phyloP scores from a whole-genome alignment of 2,113 vertebrate genomes.

The Gasterosteus nipponicus region DNA sequence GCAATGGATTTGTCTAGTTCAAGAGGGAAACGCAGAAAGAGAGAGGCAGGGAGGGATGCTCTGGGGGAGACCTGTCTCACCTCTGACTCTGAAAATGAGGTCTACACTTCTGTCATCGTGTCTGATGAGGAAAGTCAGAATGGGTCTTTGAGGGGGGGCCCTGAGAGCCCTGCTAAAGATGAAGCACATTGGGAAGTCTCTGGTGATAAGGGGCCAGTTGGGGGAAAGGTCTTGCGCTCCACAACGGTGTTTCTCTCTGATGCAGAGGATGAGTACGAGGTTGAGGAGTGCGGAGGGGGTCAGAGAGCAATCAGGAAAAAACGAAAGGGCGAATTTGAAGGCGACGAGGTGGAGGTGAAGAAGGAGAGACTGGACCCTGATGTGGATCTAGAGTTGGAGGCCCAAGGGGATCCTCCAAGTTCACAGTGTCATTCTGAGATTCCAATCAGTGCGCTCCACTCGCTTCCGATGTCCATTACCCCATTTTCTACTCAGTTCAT shows the following conservation, averaged over 20 bases:
- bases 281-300: conserved; percentile 69
- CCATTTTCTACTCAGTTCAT: conserved; percentile 80
- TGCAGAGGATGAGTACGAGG: conserved; percentile 83
- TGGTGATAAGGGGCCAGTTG: conserved; percentile 65
- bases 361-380: conserved; percentile 78
- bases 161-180: conserved; percentile 73
- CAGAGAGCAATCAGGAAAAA: conserved; percentile 72
- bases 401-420: conserved; percentile 80
- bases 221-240: conserved; percentile 82
- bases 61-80: conserved; percentile 77
- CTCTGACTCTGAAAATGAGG: conserved; percentile 82
- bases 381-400: conserved; percentile 81
- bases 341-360: conserved; percentile 76
- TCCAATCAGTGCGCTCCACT: conserved; percentile 70
- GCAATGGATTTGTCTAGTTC: conserved; percentile 79
- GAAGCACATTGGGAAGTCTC: conserved; percentile 59
- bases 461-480: conserved; percentile 78
- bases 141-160: conserved; percentile 68
- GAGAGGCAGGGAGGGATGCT: conserved; percentile 53
- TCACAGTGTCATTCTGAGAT: conserved; percentile 65
- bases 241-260: conserved; percentile 84
- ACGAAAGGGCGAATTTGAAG: conserved; percentile 70
- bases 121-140: conserved; percentile 82
- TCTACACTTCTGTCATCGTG: conserved; percentile 83
- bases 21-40: conserved; percentile 65